phyloP scores from a whole-genome alignment of 2,113 vertebrate genomes.

The Alligator sinensis region DNA sequence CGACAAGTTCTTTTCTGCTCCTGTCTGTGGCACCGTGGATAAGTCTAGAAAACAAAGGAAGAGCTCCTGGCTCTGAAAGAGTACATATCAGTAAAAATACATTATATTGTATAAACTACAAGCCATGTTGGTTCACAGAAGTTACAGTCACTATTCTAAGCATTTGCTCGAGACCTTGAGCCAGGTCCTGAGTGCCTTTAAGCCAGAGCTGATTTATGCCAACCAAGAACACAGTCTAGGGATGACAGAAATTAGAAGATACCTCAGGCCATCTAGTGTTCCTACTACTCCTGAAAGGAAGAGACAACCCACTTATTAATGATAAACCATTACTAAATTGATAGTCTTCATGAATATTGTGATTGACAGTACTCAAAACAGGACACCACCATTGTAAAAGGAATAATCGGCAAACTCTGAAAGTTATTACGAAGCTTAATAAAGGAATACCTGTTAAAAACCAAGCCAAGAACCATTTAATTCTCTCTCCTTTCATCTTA shows the following conservation, averaged over 20 bases:
- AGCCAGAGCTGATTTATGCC: fast-evolving
- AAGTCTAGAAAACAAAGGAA: neutral
- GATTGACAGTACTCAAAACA: neutral
- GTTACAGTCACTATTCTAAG: neutral
- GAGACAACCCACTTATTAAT: neutral
- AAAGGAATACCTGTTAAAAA: no score
- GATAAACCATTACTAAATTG: neutral
- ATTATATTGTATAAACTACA: neutral
- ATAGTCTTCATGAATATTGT: neutral
- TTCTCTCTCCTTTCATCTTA: neutral
- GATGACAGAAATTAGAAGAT: neutral
- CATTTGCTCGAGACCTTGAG: fast-evolving
- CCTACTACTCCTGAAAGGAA: neutral
- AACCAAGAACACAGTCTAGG: fast-evolving
- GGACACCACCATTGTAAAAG: no score
- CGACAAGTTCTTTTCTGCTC: neutral
- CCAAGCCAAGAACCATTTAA: neutral
- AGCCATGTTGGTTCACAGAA: neutral
- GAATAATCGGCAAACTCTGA: no score
- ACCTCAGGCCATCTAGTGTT: neutral
- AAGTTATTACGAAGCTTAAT: no score
- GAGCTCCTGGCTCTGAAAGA: neutral
- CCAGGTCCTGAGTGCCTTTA: fast-evolving
- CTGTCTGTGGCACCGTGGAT: fast-evolving
- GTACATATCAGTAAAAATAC: neutral